These are phyloP conservation scores for Adelosebastes latens DNA, from an alignment of 2,797 vertebrate genomes.

Conservation along the genomic window DNA sequence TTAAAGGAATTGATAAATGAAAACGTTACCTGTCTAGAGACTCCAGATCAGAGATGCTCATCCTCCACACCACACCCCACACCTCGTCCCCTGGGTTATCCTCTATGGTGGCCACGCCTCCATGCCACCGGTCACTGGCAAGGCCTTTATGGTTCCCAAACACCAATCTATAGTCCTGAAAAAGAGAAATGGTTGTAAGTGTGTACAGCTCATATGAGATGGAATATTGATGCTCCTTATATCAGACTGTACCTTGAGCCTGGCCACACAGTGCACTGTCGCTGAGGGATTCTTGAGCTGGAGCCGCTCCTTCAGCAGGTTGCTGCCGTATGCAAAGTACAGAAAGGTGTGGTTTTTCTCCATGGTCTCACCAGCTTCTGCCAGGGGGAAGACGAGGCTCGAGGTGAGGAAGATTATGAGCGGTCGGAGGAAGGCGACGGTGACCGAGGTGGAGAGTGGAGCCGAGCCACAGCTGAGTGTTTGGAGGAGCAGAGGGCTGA, in stretches of 20 bases:
- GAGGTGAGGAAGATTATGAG: slow-evolving; percentile 1
- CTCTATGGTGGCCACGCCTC: slow-evolving; percentile 90
- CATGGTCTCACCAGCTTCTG: slow-evolving; percentile 39
- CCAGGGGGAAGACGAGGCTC: slow-evolving; percentile 3
- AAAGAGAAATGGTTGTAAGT: background rate
- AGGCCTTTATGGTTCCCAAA: slow-evolving; percentile 90
- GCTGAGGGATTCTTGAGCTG: slow-evolving; percentile 82
- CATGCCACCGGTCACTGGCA: slow-evolving; percentile 89
- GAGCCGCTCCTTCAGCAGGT: slow-evolving; percentile 81
- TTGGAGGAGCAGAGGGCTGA: slow-evolving; percentile 13
- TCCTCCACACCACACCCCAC: slow-evolving; percentile 93
- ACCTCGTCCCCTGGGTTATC: slow-evolving; percentile 89
- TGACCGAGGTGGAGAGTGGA: slow-evolving; percentile 1
- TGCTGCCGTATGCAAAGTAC: slow-evolving; percentile 84
- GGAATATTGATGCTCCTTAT: background rate
- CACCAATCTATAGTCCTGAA: slow-evolving; percentile 89
- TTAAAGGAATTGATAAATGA: background rate
- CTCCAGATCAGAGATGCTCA: slow-evolving; percentile 85
- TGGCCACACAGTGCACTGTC: slow-evolving; percentile 69
- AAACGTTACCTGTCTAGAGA: slow-evolving; percentile 89
- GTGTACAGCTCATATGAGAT: background rate
- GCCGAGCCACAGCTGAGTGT: slow-evolving; percentile 14
- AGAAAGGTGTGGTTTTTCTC: slow-evolving; percentile 72
- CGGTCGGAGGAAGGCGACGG: background rate
- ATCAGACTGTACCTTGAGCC: slow-evolving; percentile 69